Percentiles rank a stretch among this genome's conserved stretches.
Conservation (phyloP, 2,888 invertebrate species). For the Copidosoma aretas region DNA sequence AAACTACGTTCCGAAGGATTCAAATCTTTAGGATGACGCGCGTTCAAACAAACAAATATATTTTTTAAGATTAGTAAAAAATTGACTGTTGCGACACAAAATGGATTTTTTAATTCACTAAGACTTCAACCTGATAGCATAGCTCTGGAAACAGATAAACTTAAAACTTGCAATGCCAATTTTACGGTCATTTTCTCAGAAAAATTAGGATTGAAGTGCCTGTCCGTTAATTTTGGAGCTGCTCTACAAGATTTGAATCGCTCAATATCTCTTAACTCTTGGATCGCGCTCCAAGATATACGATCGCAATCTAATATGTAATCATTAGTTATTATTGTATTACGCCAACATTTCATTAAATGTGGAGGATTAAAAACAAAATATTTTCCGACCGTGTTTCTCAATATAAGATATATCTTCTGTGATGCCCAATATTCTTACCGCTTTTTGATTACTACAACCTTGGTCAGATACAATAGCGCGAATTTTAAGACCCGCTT, state of each 20-base stretch:
- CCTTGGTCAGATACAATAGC: slow-evolving; percentile 44
- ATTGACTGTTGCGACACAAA: no score
- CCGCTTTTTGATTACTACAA: slow-evolving; percentile 40
- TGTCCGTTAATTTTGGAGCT: slow-evolving; percentile 39
- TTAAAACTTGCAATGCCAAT: no score
- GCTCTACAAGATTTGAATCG: slow-evolving; percentile 30
- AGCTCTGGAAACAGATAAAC: no score
- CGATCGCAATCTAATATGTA: slow-evolving; percentile 17
- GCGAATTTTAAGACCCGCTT: slow-evolving; percentile 38
- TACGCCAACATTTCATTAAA: slow-evolving; percentile 43
- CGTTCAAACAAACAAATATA: no score
- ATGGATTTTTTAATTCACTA: no score
- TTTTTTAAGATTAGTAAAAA: no score
- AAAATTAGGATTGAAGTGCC: slow-evolving; percentile 34
- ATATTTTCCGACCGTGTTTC: slow-evolving; percentile 37
- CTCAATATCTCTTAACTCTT: slow-evolving; percentile 28
- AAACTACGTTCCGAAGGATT: no score
- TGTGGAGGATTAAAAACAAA: slow-evolving; percentile 42
- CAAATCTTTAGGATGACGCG: no score
- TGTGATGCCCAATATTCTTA: background rate
- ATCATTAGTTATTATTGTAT: slow-evolving; percentile 40
- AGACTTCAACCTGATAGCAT: no score
- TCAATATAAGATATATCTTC: slow-evolving; percentile 32
- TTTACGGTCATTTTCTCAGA: no score
- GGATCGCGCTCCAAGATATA: slow-evolving; percentile 41